Conservation (phyloP, 2,888 invertebrate species). For the Itoplectis maculator region DNA sequence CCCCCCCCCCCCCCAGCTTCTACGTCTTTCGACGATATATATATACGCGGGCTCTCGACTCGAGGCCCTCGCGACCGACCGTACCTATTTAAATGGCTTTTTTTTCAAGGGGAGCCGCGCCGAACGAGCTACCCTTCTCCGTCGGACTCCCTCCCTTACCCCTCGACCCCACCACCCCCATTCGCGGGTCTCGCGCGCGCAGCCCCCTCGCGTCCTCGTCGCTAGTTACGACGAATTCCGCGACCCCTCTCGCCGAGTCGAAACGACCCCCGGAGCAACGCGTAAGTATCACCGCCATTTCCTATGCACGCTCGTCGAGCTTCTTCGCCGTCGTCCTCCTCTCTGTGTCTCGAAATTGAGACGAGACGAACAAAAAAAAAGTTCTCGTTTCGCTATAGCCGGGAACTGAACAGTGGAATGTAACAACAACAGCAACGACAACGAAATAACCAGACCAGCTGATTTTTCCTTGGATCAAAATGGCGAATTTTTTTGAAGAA, state of each 20-base stretch:
- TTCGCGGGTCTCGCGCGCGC: constrained; percentile 59
- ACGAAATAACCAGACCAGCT: no score
- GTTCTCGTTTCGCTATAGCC: constrained; percentile 2
- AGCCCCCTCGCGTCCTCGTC: constrained; percentile 63
- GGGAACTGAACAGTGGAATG: not conserved
- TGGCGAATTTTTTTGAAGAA: no score
- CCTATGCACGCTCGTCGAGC: constrained; percentile 65
- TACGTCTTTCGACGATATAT: constrained; percentile 51
- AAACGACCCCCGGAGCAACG: constrained; percentile 74
- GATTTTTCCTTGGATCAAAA: no score
- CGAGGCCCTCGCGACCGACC: constrained; percentile 77
- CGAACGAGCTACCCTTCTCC: constrained; percentile 76
- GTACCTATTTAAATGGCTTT: constrained; percentile 84
- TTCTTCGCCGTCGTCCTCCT: constrained; percentile 47
- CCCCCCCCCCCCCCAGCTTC: constrained; percentile 19
- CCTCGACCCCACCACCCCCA: no score
- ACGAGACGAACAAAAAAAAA: constrained; percentile 32
- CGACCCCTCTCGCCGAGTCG: constrained; percentile 74
- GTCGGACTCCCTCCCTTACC: no score
- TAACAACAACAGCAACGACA: no score
- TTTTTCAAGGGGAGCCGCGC: constrained; percentile 80
- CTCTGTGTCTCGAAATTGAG: not conserved
- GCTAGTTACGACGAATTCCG: constrained; percentile 81
- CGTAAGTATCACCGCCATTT: constrained; percentile 75
- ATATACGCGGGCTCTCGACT: constrained; percentile 66